Conservation (phyloP, 2,797 vertebrate species). For the Dendrocincla tyrannina region DNA sequence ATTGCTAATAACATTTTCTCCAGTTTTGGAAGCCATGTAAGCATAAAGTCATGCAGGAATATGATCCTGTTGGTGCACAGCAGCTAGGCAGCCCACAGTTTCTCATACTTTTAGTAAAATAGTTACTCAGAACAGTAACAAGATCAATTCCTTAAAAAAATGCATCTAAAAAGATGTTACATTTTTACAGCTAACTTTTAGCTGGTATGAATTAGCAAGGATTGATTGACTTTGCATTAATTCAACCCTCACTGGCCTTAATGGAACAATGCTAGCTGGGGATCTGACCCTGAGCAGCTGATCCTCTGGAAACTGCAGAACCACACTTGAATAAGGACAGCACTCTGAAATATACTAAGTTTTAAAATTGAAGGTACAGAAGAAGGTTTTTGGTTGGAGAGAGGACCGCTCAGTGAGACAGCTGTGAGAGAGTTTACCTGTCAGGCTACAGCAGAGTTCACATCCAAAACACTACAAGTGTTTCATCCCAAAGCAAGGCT, state of each 20-base stretch:
- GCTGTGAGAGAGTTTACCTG: not conserved
- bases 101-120: not conserved
- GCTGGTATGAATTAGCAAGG: not conserved
- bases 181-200: not conserved
- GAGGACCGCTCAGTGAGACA: not conserved
- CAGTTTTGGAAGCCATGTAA: not conserved
- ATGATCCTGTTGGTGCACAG: not conserved
- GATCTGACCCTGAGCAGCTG: not conserved
- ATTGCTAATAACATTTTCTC: not conserved
- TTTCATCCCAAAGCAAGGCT: not conserved
- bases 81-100: not conserved
- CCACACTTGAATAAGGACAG: not conserved
- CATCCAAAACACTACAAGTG: not conserved
- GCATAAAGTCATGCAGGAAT: not conserved
- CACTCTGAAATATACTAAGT: not conserved
- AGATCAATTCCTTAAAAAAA: not conserved
- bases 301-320: not conserved
- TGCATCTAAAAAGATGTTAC: not conserved
- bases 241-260: not conserved
- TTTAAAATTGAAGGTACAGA: not conserved
- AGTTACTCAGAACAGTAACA: not conserved
- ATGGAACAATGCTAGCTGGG: not conserved
- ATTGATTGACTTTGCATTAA: not conserved
- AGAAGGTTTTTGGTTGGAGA: not conserved
- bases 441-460: not conserved